Conservation (phyloP, 2,888 invertebrate genomes). For the Eupithecia vulgata region DNA sequence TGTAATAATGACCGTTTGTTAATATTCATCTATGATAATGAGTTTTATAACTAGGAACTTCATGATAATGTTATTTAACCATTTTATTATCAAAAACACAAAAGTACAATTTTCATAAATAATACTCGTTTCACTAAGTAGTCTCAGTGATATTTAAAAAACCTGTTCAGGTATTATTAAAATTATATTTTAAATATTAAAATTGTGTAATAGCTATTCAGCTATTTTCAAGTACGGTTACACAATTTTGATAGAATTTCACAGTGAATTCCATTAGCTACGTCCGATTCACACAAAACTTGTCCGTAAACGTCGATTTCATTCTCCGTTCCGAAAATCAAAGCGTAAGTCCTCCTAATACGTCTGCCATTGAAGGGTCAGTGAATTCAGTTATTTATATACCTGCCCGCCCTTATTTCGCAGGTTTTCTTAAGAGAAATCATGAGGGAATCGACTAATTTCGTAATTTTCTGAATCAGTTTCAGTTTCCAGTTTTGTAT, state of each 20-base stretch:
- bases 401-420: constrained; percentile 36
- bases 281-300: constrained; percentile 26
- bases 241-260: background rate
- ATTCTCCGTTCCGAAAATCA: constrained; percentile 41
- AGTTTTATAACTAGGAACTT: no score
- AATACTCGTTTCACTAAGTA: no score
- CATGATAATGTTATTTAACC: no score
- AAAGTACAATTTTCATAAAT: no score
- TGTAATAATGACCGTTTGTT: no score
- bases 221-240: background rate
- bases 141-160: no score
- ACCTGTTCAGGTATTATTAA: no score
- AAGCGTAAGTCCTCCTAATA: constrained; percentile 31
- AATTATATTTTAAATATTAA: no score
- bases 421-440: constrained; percentile 26
- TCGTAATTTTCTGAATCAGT: constrained; percentile 23
- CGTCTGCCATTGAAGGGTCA: constrained; percentile 41
- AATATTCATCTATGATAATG: no score
- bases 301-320: constrained; percentile 29
- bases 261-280: background rate
- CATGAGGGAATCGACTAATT: constrained; percentile 36
- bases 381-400: constrained; percentile 45
- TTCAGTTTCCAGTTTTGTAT: background rate
- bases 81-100: no score
- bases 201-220: background rate